These are phyloP conservation scores for Enteromius thamalakanensis DNA, from an alignment of 2,797 vertebrate genomes.

Conservation along the genomic window DNA sequence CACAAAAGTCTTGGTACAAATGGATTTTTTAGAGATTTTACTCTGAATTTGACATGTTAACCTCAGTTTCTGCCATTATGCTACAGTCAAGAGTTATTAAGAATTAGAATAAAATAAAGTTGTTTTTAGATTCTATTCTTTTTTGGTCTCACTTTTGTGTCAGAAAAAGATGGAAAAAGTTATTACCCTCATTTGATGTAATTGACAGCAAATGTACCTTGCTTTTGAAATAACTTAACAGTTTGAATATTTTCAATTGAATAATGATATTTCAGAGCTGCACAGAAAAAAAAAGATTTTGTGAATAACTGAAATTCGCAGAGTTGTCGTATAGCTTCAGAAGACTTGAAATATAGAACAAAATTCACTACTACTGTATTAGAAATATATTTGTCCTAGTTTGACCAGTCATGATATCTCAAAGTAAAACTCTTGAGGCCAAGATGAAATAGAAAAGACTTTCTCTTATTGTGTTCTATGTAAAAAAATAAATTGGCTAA, in stretches of 20 bases:
- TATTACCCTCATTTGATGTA: neutral
- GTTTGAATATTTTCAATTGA: neutral
- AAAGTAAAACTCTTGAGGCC: neutral
- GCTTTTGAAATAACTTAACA: neutral
- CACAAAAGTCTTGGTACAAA: neutral
- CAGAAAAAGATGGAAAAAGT: neutral
- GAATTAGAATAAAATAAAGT: neutral
- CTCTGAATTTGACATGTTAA: neutral
- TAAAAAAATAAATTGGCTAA: no score
- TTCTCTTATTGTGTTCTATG: neutral
- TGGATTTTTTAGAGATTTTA: neutral
- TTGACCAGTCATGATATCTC: no score
- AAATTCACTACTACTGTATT: neutral
- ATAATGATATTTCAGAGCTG: constrained; percentile 2
- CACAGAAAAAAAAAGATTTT: neutral
- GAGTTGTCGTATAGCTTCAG: neutral
- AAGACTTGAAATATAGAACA: neutral
- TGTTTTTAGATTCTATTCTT: neutral
- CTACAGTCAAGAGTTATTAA: neutral
- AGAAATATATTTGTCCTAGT: neutral
- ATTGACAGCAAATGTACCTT: neutral
- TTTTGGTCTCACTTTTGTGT: neutral
- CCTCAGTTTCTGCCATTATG: neutral
- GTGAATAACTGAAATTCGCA: neutral
- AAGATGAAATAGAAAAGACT: neutral